A percentile compares a stretch with the other conserved stretches of the same genome.
phyloP scores from a whole-genome alignment of 2,888 invertebrate genomes.

The Keiferia lycopersicella region DNA sequence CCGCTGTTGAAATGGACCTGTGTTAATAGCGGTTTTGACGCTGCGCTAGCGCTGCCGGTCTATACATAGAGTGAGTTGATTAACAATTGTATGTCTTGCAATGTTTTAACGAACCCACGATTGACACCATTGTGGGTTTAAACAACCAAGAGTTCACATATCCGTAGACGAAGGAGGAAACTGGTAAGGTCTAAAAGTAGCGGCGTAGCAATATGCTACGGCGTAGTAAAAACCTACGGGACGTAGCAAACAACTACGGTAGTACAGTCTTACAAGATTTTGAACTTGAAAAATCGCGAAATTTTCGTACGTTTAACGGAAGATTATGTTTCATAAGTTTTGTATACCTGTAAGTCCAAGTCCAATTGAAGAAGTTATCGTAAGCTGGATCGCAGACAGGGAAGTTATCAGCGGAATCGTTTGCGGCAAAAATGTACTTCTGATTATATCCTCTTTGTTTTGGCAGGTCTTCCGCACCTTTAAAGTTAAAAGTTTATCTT shows the following conservation, averaged over 20 bases:
- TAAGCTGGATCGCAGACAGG: slow-evolving; percentile 59
- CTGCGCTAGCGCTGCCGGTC: no score
- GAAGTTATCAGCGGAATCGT: slow-evolving; percentile 62
- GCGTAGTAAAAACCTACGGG: not conserved
- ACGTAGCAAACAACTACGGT: not conserved
- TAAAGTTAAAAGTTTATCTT: not conserved
- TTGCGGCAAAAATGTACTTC: slow-evolving; percentile 65
- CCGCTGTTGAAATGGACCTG: no score
- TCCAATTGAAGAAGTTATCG: slow-evolving; percentile 70
- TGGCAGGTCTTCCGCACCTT: slow-evolving; percentile 39
- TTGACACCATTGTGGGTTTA: no score
- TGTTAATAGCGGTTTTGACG: no score
- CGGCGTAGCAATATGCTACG: not conserved
- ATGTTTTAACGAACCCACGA: no score
- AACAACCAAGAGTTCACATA: no score
- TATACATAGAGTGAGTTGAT: no score
- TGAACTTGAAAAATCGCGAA: no score
- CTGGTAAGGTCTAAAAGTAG: not conserved
- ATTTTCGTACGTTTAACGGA: no score
- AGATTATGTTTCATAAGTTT: no score
- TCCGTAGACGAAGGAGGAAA: no score
- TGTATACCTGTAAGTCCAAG: slow-evolving; percentile 69
- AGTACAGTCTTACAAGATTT: not conserved
- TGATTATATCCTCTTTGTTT: slow-evolving; percentile 49
- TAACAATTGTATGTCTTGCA: no score